Evolutionary conservation across 2,113 vertebrate species (phyloP).

Genomic region (Leptodactylus fuscus): DNA sequence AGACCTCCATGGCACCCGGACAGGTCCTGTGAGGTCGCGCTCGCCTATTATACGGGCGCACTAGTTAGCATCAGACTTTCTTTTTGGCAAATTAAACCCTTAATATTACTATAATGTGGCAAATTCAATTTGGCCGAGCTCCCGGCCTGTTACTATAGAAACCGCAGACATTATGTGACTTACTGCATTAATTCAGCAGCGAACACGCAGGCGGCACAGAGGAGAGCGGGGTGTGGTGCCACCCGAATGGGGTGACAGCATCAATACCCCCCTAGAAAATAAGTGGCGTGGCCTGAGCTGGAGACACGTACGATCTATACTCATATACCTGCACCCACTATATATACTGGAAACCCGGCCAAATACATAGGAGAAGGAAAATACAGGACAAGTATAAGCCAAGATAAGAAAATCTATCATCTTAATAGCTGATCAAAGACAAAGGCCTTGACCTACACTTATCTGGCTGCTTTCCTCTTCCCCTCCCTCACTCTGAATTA

Average conservation of each 20-base stretch:
- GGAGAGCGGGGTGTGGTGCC: neutral
- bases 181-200: slow-evolving; percentile 23
- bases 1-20: neutral
- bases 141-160: slow-evolving; percentile 20
- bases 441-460: too few species aligned
- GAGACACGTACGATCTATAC: too few species aligned
- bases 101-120: slow-evolving; percentile 40
- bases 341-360: too few species aligned
- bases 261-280: neutral
- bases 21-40: neutral
- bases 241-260: neutral
- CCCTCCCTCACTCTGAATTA: too few species aligned
- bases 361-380: too few species aligned
- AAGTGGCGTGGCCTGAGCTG: too few species aligned
- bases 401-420: too few species aligned
- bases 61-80: neutral
- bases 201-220: slow-evolving; percentile 2
- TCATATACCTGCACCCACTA: too few species aligned
- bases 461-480: too few species aligned
- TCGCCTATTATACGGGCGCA: neutral
- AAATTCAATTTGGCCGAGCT: slow-evolving; percentile 25
- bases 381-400: too few species aligned
- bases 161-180: slow-evolving; percentile 15
- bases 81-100: slow-evolving; percentile 33
- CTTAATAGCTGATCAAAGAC: too few species aligned